Conservation (phyloP, 1,140 invertebrate species). For the Whitmania pigra region DNA sequence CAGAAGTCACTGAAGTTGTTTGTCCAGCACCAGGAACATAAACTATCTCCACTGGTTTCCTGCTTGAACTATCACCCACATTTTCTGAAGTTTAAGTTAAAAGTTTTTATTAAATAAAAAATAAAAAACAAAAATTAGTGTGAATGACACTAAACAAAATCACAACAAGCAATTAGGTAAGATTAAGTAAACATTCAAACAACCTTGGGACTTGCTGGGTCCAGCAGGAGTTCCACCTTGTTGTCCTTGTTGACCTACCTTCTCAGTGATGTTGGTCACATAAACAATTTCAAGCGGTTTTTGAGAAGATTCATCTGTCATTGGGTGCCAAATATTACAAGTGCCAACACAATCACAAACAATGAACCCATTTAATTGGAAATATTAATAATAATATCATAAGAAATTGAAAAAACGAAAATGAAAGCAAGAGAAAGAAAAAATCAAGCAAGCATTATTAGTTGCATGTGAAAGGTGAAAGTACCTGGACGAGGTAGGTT, state of each 20-base stretch:
- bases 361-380: too few species aligned
- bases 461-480: too few species aligned
- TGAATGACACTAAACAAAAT: too few species aligned
- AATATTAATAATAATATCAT: too few species aligned
- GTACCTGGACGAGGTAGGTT: too few species aligned
- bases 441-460: too few species aligned
- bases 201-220: background rate
- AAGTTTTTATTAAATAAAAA: too few species aligned
- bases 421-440: too few species aligned
- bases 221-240: background rate
- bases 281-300: slow-evolving; percentile 19
- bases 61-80: slow-evolving; percentile 3
- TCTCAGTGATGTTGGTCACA: slow-evolving; percentile 20
- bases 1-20: background rate
- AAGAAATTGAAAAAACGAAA: too few species aligned
- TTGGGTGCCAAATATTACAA: background rate
- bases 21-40: slow-evolving; percentile 17
- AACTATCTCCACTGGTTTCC: slow-evolving; percentile 19
- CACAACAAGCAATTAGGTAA: too few species aligned
- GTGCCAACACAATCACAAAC: background rate
- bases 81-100: background rate
- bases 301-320: slow-evolving; percentile 11
- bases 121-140: too few species aligned
- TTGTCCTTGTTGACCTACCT: background rate
- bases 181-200: background rate